These are phyloP conservation scores for Hafferia zeledoni DNA, from an alignment of 2,797 vertebrate species.

Conservation along the genomic window DNA sequence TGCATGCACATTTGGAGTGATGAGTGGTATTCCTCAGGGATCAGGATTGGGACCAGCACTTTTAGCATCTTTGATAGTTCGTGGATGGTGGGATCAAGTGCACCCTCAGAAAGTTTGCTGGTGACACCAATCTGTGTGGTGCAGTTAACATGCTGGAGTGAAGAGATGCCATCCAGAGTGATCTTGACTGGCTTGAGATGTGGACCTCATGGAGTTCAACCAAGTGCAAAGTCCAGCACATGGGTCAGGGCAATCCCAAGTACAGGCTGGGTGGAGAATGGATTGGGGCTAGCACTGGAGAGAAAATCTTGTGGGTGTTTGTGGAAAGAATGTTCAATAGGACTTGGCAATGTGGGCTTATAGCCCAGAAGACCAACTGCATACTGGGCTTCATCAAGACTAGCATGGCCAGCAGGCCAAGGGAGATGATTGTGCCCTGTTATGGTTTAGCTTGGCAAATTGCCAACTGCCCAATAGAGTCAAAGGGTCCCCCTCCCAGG, in stretches of 20 bases:
- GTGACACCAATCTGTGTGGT: not conserved
- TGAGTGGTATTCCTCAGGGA: fast-evolving
- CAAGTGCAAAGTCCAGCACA: not conserved
- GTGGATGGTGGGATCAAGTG: not conserved
- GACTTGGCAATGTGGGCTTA: fast-evolving
- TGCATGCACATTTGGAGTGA: too few species aligned
- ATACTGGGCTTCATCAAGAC: not conserved
- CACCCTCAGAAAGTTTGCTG: not conserved
- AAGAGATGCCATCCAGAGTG: not conserved
- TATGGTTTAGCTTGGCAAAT: too few species aligned
- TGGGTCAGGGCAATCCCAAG: not conserved
- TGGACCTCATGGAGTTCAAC: not conserved
- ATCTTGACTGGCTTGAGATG: not conserved
- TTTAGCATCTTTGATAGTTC: not conserved
- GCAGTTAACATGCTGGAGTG: not conserved
- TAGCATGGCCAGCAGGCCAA: not conserved
- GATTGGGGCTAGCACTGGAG: not conserved
- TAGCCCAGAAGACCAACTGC: not conserved
- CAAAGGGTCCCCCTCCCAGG: too few species aligned
- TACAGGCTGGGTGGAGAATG: not conserved
- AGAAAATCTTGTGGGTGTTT: not conserved
- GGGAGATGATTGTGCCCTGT: not conserved
- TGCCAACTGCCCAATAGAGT: too few species aligned
- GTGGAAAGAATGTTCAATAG: not conserved
- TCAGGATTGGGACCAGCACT: not conserved